Conservation (phyloP, 1,140 invertebrate species). For the Solenopsis fugax region DNA sequence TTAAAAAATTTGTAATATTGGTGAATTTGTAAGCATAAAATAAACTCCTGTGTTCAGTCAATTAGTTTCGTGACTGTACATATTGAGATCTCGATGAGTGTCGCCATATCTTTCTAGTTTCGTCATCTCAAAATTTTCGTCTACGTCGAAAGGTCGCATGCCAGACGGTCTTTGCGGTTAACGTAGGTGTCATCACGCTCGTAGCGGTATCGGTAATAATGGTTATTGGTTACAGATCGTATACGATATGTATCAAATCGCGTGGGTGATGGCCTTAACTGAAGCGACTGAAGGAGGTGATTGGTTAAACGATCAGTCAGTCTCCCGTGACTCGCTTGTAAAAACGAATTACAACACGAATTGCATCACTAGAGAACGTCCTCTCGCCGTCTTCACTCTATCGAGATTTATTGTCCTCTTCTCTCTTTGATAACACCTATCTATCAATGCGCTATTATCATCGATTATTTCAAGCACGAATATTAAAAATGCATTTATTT, state of each 20-base stretch:
- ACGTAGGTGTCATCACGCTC: slow-evolving; percentile 46
- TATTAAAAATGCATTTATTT: slow-evolving; percentile 27
- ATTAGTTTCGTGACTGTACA: neutral
- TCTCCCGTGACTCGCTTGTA: slow-evolving; percentile 7
- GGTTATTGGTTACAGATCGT: slow-evolving; percentile 29
- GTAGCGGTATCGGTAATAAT: slow-evolving; percentile 16
- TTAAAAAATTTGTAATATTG: too few relatives aligned
- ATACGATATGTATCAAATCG: slow-evolving; percentile 35
- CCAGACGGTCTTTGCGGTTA: slow-evolving; percentile 45
- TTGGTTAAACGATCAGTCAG: slow-evolving; percentile 43
- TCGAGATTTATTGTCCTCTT: slow-evolving; percentile 18
- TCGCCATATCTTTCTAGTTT: neutral
- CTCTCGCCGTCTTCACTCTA: neutral
- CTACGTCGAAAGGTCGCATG: slow-evolving; percentile 13
- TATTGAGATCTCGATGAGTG: neutral
- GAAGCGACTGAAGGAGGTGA: slow-evolving; percentile 24
- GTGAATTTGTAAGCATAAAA: too few relatives aligned
- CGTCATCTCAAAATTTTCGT: slow-evolving; percentile 14
- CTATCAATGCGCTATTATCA: neutral
- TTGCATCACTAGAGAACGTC: neutral
- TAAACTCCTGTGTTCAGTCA: too few relatives aligned
- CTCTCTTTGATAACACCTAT: neutral
- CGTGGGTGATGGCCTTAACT: slow-evolving; percentile 49
- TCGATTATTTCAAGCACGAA: slow-evolving; percentile 1
- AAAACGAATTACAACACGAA: slow-evolving; percentile 39